These are phyloP conservation scores for Allophyes oxyacanthae DNA, from an alignment of 2,888 invertebrate species.

Conservation along the genomic window DNA sequence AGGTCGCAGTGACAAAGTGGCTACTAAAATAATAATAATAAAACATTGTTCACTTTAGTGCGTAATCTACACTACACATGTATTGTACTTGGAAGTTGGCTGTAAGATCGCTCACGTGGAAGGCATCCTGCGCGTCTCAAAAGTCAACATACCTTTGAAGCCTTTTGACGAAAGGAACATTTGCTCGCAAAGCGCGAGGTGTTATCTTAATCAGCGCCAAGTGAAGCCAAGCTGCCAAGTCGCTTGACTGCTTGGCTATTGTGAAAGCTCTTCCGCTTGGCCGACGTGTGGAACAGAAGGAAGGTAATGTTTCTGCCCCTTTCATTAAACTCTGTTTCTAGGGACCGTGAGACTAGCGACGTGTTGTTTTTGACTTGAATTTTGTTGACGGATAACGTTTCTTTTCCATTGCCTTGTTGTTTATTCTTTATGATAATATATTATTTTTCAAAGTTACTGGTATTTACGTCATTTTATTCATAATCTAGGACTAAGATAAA, in stretches of 20 bases:
- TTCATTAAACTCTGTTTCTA: slow-evolving; percentile 64
- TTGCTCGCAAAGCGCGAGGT: slow-evolving; percentile 65
- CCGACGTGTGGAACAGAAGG: slow-evolving; percentile 63
- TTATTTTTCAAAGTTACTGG: too few species aligned
- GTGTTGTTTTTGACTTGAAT: slow-evolving; percentile 7
- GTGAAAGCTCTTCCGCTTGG: slow-evolving; percentile 73
- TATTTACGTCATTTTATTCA: too few species aligned
- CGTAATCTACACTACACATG: not conserved
- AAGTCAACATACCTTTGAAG: slow-evolving; percentile 73
- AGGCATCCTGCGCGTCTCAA: slow-evolving; percentile 54
- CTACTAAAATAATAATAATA: too few species aligned
- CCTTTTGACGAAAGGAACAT: slow-evolving; percentile 67
- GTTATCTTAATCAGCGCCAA: slow-evolving; percentile 83
- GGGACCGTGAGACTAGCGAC: slow-evolving; percentile 2
- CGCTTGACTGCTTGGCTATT: slow-evolving; percentile 68
- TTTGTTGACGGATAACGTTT: not conserved
- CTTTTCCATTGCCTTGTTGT: not conserved
- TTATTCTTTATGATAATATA: too few species aligned
- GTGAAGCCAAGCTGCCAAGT: slow-evolving; percentile 61
- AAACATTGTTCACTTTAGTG: slow-evolving; percentile 6
- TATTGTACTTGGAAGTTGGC: slow-evolving; percentile 14
- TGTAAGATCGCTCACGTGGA: slow-evolving; percentile 43
- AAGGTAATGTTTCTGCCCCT: slow-evolving; percentile 78
- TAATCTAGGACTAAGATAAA: too few species aligned
- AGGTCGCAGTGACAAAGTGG: too few species aligned